phyloP scores from a whole-genome alignment of 2,113 vertebrate species.

The Vireo altiloquus region DNA sequence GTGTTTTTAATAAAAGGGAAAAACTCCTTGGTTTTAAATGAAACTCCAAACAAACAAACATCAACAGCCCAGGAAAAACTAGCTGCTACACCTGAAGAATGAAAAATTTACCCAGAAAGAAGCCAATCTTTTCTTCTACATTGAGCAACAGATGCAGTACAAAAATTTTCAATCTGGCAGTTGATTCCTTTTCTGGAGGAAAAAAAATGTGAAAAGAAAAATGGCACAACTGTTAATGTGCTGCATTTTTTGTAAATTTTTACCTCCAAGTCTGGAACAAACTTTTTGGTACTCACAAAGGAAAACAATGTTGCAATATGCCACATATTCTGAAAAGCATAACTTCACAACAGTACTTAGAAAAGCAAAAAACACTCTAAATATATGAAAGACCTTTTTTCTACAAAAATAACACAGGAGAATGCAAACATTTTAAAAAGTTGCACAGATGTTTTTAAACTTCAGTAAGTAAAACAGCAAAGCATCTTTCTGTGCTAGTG shows the following conservation, averaged over 20 bases:
- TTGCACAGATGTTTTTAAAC: background rate
- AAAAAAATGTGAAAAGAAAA: background rate
- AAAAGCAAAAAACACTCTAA: background rate
- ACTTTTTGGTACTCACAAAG: background rate
- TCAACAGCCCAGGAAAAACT: background rate
- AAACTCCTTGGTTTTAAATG: fast-evolving
- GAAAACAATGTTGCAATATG: background rate
- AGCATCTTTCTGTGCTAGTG: background rate
- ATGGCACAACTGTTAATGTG: background rate
- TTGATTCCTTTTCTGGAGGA: background rate
- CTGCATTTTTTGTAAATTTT: background rate
- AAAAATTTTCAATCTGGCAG: background rate
- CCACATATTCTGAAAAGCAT: background rate
- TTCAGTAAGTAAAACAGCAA: background rate
- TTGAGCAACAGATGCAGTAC: background rate
- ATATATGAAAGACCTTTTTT: background rate
- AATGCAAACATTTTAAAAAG: background rate
- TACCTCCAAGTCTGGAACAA: background rate
- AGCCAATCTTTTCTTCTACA: background rate
- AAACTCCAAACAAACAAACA: background rate
- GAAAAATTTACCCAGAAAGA: background rate
- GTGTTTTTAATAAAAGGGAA: background rate
- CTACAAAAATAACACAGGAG: background rate
- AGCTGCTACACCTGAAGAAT: background rate
- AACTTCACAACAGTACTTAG: background rate